Evolutionary conservation across 2,888 invertebrate species (phyloP).

Genomic region (Subacronicta megacephala): DNA sequence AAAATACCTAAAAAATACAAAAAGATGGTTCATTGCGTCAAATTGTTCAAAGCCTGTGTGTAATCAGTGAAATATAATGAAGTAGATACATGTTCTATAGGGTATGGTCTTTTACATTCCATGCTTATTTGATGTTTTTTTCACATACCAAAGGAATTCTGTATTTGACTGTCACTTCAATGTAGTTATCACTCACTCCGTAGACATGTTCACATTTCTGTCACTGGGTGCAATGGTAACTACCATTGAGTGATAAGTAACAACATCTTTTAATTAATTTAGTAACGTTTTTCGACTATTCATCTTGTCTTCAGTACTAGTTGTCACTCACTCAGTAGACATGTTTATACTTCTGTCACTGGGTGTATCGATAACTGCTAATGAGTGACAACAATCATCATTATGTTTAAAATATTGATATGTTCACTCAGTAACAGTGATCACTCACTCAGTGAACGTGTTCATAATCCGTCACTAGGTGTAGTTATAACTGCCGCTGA

Average conservation of each 20-base stretch:
- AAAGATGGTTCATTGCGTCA: no score
- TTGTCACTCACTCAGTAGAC: slow-evolving; percentile 30
- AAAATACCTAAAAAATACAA: no score
- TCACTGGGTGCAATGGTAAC: slow-evolving; percentile 36
- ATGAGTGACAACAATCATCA: not conserved
- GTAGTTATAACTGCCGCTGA: slow-evolving; percentile 8
- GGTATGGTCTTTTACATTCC: no score
- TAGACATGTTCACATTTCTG: slow-evolving; percentile 27
- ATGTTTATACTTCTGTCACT: slow-evolving; percentile 26
- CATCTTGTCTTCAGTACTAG: slow-evolving; percentile 1
- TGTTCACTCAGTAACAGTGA: not conserved
- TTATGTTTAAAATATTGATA: no score
- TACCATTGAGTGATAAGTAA: not conserved
- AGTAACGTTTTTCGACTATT: no score
- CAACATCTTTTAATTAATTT: not conserved
- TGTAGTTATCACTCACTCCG: slow-evolving; percentile 31
- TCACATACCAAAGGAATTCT: no score
- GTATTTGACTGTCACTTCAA: no score
- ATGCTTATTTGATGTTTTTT: no score
- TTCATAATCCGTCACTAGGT: slow-evolving; percentile 34
- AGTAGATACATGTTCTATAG: no score
- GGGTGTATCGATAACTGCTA: slow-evolving; percentile 21
- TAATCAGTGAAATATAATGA: no score
- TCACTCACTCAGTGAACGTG: slow-evolving; percentile 19
- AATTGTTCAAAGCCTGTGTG: no score